Base-by-base conservation (phyloP, 2,797 vertebrate genomes). In the Catamblyrhynchus diadema region DNA sequence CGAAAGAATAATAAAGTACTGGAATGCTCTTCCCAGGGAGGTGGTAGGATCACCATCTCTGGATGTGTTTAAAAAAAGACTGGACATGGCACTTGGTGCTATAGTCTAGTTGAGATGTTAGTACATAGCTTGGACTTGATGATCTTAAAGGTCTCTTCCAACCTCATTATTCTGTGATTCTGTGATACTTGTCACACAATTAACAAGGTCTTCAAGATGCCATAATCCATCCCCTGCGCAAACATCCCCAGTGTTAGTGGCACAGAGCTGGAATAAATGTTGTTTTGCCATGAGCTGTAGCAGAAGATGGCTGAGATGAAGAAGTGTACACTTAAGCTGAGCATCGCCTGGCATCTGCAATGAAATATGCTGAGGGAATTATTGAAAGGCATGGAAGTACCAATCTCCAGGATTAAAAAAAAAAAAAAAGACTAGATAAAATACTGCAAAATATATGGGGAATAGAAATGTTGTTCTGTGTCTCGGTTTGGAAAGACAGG, bases 231-330 rank as follows among this genome's bases (percentile, higher is more conserved):
- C 15, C 28, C 20, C 21, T 66, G 32, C 60, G 59, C 66, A 79
- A 30, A 33, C 42, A 37, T 60, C 41, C 20, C 27, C 0, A 0
- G 1, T 62, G 51, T 17, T 72, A 30, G 18, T 8, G 9, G 53
- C 19, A 28, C 5, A 60, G 71, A 57, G 14, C 25, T 60, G 67
- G 61, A 93, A 81, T 18, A 48, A 72, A 65, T 33, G 16, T 0
- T 71, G 60, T 65, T 62, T 45, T 94, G 23, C 64, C 44, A 17
- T 41, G 21, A 84, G 44, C 27, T 82, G 47, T 23, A 47, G 78
- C 62, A 74, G 45, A 75, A 72, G 81, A 79, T 81, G 35, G 23
- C 66, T 75, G 81, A 59, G 64, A 32, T 45, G 41, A 30, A 88
- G 74, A 42, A 77, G 60, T 11, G 27, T 37, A 23, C 23, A 10